Conservation (phyloP, 2,113 vertebrate species). For the Gymnobelideus leadbeateri region DNA sequence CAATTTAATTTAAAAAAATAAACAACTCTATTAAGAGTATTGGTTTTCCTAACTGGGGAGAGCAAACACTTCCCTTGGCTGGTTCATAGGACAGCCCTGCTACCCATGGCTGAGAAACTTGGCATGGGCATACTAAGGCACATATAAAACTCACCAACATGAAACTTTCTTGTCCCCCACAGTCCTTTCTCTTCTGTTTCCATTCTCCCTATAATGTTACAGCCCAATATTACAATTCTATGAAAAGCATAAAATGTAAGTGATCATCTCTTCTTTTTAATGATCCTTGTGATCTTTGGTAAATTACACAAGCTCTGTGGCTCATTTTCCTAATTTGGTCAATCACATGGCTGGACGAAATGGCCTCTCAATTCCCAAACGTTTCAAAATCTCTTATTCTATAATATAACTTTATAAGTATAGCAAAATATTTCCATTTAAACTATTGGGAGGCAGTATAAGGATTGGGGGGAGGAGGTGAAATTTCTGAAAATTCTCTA, state of each 20-base stretch:
- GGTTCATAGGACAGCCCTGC: neutral
- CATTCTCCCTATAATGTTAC: neutral
- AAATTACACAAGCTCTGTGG: neutral
- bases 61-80: neutral
- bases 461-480: neutral
- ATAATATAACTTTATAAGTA: neutral
- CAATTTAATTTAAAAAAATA: constrained; percentile 27
- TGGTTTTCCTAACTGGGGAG: neutral
- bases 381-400: neutral
- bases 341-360: neutral
- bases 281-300: neutral
- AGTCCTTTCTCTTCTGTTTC: neutral
- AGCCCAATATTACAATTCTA: neutral
- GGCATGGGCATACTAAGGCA: neutral
- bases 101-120: neutral
- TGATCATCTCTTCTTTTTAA: neutral
- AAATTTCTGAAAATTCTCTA: neutral
- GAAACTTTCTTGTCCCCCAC: neutral
- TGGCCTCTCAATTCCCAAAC: neutral
- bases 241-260: neutral
- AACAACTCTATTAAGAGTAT: neutral
- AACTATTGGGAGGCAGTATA: neutral
- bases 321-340: neutral
- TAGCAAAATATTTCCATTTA: neutral
- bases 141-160: neutral